Conservation (phyloP, 2,113 vertebrate genomes). For the Empidonax alnorum region DNA sequence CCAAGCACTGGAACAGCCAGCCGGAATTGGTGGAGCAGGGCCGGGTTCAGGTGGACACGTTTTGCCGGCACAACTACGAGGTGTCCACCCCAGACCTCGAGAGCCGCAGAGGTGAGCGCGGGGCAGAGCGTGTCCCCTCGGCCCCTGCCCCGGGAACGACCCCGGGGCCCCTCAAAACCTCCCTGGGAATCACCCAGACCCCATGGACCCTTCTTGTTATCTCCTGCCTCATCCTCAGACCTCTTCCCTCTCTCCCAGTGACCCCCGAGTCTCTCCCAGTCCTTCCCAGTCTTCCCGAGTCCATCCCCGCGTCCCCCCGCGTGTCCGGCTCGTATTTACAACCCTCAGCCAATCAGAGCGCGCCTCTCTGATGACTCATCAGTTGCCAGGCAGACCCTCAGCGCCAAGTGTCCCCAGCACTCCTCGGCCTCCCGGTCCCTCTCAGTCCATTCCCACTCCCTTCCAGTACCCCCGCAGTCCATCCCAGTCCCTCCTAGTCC, state of each 20-base stretch:
- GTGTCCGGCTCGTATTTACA: neutral
- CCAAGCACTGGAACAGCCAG: accelerated
- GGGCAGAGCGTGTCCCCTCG: neutral
- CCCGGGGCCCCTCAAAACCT: neutral
- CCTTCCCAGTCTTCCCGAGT: neutral
- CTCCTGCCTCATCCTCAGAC: neutral
- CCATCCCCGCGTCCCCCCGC: neutral
- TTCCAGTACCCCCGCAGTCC: neutral
- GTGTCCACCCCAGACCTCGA: accelerated
- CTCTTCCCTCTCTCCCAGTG: neutral
- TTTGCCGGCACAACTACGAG: neutral
- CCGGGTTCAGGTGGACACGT: neutral
- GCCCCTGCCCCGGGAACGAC: neutral
- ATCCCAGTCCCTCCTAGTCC: neutral
- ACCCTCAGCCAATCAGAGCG: neutral
- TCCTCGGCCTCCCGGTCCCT: neutral
- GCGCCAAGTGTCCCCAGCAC: too few species aligned
- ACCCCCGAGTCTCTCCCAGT: neutral
- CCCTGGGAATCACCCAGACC: neutral
- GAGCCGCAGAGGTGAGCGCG: neutral
- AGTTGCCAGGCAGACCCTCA: neutral
- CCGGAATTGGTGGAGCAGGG: accelerated
- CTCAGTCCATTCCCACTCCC: too few species aligned
- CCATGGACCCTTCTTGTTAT: too few species aligned
- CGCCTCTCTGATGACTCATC: neutral